phyloP scores from a whole-genome alignment of 1,140 invertebrate genomes.

The Mercenaria mercenaria region DNA sequence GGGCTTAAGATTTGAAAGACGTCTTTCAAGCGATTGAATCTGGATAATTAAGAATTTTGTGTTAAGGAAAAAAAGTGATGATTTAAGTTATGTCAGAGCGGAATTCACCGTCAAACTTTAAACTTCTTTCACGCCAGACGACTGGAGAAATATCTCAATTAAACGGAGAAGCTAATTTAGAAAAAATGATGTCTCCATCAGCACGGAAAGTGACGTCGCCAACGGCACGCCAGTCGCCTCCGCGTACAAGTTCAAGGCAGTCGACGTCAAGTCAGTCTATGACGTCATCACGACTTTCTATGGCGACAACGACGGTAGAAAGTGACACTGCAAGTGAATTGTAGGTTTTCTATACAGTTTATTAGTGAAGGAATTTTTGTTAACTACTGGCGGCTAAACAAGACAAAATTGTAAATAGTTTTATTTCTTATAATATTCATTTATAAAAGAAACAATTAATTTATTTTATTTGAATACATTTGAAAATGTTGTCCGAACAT shows the following conservation, averaged over 20 bases:
- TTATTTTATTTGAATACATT: too few species aligned
- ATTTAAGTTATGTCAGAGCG: background rate
- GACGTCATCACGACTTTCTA: conserved; percentile 11
- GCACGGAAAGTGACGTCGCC: conserved; percentile 9
- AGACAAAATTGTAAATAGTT: too few species aligned
- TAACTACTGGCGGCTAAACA: background rate
- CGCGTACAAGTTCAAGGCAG: background rate
- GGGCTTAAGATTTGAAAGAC: background rate
- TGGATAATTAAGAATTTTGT: background rate
- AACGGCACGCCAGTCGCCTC: background rate
- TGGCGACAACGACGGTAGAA: conserved; percentile 20
- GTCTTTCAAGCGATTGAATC: background rate
- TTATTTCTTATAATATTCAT: too few species aligned
- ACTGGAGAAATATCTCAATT: background rate
- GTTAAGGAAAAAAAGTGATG: too few species aligned
- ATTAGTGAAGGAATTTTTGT: background rate
- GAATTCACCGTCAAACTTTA: background rate
- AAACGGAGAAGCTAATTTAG: background rate
- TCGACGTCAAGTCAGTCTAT: conserved; percentile 47
- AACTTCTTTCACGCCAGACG: background rate
- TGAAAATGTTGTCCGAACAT: too few species aligned
- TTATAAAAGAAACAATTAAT: too few species aligned
- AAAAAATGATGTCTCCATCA: background rate
- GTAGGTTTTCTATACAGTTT: conserved; percentile 12
- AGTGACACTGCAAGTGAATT: conserved; percentile 27